Evolutionary conservation across 2,888 invertebrate genomes (phyloP), one percentile per base, ranked within the genome.

Genomic region (Drymonia ruficornis): DNA sequence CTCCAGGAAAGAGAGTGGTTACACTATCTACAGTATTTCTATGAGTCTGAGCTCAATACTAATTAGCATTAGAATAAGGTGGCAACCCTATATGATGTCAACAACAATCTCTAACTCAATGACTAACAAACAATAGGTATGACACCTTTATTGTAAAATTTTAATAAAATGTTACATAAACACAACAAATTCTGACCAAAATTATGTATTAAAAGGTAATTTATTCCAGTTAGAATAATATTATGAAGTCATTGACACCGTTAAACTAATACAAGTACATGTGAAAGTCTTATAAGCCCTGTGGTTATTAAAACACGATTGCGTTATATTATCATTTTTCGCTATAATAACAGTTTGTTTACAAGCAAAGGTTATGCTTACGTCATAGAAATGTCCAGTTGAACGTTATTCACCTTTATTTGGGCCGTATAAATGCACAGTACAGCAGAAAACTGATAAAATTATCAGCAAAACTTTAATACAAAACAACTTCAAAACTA

Each of bases 361-460:
- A 43, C 43, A 43, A 42, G 15, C 1, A 19, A 11, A 9, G 2
- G 3, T 43, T 3, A 18, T 43, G 23, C 43, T 43, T 43, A 43
- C 43, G 43, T 13, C 15, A 12, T 43, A 16, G 4, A 18, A 2
- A 43, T 3, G 58, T 61, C 52, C 54, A 66, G 49, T 56, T 64
- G 65, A 68, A 74, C 59, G 83, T 72, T 80, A 77, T 78, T 80
- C 83, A 87, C 81, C 86, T 81, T 63, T 81, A 86, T 71, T 79
- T 77, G 82, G 84, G 77, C 54, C 86, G 78, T 72, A 59, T 67
- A 80, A 73, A 77, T 76, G 70, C 57, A 64, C 63, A 65, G 58
- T 63, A 74, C 69, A 65, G 58, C 51, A 63, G 59, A 72, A 72
- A 68, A 62, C 52, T 44, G 71, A 80, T 71, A 72, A 77, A 73